Conservation (phyloP, 2,888 invertebrate species). For the Pristionchus entomophagus region DNA sequence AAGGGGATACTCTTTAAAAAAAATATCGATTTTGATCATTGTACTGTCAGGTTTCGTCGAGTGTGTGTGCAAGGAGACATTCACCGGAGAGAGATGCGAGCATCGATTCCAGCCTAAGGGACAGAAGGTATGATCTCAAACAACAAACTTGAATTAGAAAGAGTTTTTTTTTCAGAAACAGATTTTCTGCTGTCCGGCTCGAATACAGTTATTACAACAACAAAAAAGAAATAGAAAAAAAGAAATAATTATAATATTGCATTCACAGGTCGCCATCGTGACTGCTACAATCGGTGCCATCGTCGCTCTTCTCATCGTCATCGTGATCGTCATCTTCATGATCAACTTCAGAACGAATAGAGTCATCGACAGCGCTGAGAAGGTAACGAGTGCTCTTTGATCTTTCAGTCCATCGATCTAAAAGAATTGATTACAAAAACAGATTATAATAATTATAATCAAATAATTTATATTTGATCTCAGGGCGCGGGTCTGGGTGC, state of each 20-base stretch:
- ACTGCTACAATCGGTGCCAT: constrained; percentile 61
- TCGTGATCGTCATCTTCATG: constrained; percentile 73
- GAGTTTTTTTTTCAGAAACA: too few species aligned
- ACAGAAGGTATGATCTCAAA: constrained; percentile 56
- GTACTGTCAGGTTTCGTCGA: constrained; percentile 60
- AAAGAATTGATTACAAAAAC: background rate
- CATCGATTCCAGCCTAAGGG: constrained; percentile 63
- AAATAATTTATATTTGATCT: background rate
- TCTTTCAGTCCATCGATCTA: background rate
- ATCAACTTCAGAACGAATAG: constrained; percentile 70
- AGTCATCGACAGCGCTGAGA: constrained; percentile 55
- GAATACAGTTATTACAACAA: too few species aligned
- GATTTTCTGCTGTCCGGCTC: too few species aligned
- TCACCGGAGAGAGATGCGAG: constrained; percentile 71
- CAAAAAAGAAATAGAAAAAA: too few species aligned
- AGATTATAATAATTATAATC: background rate
- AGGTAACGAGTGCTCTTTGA: constrained; percentile 33
- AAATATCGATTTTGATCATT: background rate
- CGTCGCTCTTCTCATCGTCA: constrained; percentile 69
- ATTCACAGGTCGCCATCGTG: constrained; percentile 52
- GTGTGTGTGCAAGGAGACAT: constrained; percentile 75
- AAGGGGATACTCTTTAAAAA: too few species aligned
- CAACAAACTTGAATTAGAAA: too few species aligned
- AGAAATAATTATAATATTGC: too few species aligned
- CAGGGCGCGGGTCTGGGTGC: constrained; percentile 32